Evolutionary conservation across 2,888 invertebrate genomes (phyloP).

Genomic region (Parnassius mnemosyne): DNA sequence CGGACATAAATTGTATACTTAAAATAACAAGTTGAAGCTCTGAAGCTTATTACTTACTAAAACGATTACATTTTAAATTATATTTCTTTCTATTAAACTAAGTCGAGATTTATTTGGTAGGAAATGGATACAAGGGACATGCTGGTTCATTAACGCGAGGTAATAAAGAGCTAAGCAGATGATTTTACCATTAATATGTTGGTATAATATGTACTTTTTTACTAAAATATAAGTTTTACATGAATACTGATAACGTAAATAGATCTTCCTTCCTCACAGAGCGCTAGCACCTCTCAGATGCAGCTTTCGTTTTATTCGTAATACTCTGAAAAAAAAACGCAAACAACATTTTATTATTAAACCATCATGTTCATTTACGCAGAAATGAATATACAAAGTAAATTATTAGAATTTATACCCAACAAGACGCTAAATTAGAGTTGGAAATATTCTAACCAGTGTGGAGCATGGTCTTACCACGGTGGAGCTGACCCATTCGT

Average conservation of each 20-base stretch:
- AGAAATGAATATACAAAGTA: too few species aligned
- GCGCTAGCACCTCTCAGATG: constrained; percentile 57
- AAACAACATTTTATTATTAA: not conserved
- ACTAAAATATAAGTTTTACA: constrained; percentile 56
- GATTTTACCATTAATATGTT: constrained; percentile 38
- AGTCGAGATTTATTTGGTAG: constrained; percentile 26
- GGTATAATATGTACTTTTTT: constrained; percentile 23
- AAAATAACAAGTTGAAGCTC: not conserved
- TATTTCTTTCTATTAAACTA: constrained; percentile 25
- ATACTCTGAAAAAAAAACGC: constrained; percentile 54
- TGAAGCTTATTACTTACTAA: not conserved
- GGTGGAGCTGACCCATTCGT: too few species aligned
- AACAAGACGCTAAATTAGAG: too few species aligned
- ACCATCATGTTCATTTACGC: too few species aligned
- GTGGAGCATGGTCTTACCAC: too few species aligned
- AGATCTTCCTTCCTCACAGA: constrained; percentile 73
- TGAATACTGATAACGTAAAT: constrained; percentile 77
- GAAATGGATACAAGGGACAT: constrained; percentile 17
- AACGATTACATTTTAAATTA: constrained; percentile 2
- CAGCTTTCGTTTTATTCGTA: constrained; percentile 53
- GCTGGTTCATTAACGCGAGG: constrained; percentile 44
- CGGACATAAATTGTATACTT: not conserved
- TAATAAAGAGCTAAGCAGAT: constrained; percentile 55
- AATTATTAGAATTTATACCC: too few species aligned
- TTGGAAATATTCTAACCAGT: too few species aligned